phyloP scores from a whole-genome alignment of 1,140 invertebrate species.

The Cotesia typhae region DNA sequence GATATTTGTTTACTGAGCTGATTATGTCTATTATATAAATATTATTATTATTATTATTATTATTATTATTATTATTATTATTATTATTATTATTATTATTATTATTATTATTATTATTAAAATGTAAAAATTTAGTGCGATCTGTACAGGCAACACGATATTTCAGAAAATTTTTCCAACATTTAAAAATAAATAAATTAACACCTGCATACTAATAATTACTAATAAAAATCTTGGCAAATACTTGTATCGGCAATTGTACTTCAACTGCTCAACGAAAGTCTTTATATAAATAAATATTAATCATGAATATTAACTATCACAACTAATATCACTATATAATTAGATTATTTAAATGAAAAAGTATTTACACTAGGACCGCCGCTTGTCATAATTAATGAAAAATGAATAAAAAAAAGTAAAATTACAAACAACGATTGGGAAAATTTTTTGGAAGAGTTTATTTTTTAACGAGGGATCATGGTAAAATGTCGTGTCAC shows the following conservation, averaged over 20 bases:
- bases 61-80: no score
- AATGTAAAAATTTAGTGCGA: slow-evolving; percentile 29
- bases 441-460: slow-evolving; percentile 18
- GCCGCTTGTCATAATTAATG: no score
- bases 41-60: no score
- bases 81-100: no score
- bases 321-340: neutral
- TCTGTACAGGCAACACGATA: slow-evolving; percentile 32
- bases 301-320: no score
- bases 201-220: neutral
- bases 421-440: neutral
- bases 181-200: slow-evolving; percentile 9
- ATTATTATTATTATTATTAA: no score
- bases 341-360: neutral
- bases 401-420: no score
- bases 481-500: slow-evolving; percentile 31
- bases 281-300: slow-evolving; percentile 29
- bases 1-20: slow-evolving; percentile 30
- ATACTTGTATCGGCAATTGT: slow-evolving; percentile 37
- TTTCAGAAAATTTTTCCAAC: neutral
- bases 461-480: slow-evolving; percentile 20
- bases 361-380: no score
- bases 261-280: slow-evolving; percentile 37
- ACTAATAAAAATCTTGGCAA: neutral
- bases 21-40: slow-evolving; percentile 1